Evolutionary conservation across 2,113 vertebrate species (phyloP).

Genomic region (Puntigrus tetrazona): DNA sequence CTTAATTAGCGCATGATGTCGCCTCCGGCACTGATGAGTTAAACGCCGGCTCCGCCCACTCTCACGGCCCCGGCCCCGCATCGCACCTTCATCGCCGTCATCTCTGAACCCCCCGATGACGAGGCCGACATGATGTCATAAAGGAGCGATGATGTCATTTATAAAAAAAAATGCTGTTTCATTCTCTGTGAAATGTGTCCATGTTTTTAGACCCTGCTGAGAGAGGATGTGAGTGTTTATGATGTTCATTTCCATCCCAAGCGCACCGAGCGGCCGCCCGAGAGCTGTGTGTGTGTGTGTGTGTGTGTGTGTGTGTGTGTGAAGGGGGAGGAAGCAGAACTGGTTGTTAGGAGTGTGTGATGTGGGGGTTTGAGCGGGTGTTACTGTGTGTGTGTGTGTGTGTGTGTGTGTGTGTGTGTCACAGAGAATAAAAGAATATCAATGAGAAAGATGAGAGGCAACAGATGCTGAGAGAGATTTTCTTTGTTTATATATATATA

Average conservation of each 20-base stretch:
- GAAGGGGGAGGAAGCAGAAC: background rate
- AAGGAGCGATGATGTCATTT: background rate
- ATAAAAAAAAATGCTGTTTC: background rate
- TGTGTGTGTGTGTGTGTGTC: constrained; percentile 62
- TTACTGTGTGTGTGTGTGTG: constrained; percentile 1
- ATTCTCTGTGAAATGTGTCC: background rate
- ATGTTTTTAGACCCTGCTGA: background rate
- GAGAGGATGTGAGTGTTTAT: background rate
- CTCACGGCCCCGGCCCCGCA: background rate
- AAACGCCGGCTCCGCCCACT: background rate
- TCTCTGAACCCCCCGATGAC: too few species aligned
- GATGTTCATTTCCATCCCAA: background rate
- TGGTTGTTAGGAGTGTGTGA: constrained; percentile 42
- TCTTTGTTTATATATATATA: background rate
- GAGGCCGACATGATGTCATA: background rate
- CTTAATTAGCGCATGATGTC: constrained; percentile 86
- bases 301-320: background rate
- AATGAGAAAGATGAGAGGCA: constrained; percentile 65
- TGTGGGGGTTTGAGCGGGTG: constrained; percentile 10
- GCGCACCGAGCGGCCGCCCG: background rate
- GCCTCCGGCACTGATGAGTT: constrained; percentile 63
- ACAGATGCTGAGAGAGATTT: constrained; percentile 64
- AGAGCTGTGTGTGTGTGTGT: too few species aligned
- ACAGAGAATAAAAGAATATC: constrained; percentile 72
- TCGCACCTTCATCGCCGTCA: too few species aligned